phyloP scores from a whole-genome alignment of 2,888 invertebrate genomes.

The Byasa hedistus region DNA sequence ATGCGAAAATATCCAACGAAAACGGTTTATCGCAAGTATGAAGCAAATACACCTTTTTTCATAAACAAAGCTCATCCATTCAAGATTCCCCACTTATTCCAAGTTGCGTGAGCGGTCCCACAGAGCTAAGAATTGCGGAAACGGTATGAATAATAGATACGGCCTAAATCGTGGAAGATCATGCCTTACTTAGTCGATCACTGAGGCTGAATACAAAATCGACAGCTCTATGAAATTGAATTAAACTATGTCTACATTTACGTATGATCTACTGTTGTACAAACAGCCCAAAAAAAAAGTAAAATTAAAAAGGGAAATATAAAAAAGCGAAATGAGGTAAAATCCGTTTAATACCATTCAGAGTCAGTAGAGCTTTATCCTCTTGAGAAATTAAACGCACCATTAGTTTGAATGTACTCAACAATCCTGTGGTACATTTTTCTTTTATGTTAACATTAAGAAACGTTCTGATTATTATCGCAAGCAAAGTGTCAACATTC shows the following conservation, averaged over 20 bases:
- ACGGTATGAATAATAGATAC: constrained; percentile 22
- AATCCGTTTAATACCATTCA: constrained; percentile 27
- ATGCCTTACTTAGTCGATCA: constrained; percentile 12
- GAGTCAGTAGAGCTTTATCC: constrained; percentile 45
- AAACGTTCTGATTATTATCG: neutral
- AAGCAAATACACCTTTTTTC: neutral
- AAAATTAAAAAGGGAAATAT: neutral
- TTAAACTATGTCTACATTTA: neutral
- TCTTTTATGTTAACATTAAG: neutral
- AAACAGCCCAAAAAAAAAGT: neutral
- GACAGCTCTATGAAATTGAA: constrained; percentile 11
- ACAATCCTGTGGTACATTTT: constrained; percentile 49
- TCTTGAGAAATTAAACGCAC: constrained; percentile 79
- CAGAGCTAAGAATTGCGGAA: constrained; percentile 11
- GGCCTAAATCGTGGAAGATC: constrained; percentile 19
- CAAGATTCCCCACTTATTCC: constrained; percentile 3
- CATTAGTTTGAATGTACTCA: constrained; percentile 79
- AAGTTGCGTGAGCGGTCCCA: constrained; percentile 13
- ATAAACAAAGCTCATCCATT: neutral
- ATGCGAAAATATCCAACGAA: neutral
- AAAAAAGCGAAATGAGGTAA: constrained; percentile 22
- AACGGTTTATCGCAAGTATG: neutral
- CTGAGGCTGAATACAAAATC: constrained; percentile 9
- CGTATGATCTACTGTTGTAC: neutral
- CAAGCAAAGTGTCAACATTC: neutral